phyloP scores from a whole-genome alignment of 2,113 vertebrate species.

The Salvelinus sp. region DNA sequence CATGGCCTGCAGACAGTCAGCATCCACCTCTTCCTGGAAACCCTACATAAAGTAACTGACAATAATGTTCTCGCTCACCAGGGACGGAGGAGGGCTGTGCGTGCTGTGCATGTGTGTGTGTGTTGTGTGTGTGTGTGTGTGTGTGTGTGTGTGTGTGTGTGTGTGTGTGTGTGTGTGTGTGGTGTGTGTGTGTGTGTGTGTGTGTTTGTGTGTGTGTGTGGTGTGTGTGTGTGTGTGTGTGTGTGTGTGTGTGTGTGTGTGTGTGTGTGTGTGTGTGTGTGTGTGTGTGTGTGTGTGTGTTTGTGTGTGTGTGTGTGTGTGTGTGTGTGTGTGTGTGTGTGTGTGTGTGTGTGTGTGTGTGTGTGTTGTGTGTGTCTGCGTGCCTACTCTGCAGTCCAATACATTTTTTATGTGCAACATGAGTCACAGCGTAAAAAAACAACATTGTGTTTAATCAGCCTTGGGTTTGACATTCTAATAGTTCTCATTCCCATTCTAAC shows the following conservation, averaged over 20 bases:
- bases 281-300: background rate
- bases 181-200: background rate
- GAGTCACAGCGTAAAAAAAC: no score
- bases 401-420: no score
- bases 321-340: background rate
- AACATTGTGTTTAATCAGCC: no score
- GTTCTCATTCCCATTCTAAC: no score
- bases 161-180: background rate
- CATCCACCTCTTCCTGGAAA: slow-evolving; percentile 17
- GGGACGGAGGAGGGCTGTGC: background rate
- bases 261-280: no score
- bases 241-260: background rate
- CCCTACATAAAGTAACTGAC: slow-evolving; percentile 4
- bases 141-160: background rate
- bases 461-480: no score
- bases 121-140: background rate
- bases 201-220: background rate
- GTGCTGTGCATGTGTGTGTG: background rate
- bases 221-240: no score
- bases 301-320: background rate
- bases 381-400: background rate
- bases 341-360: background rate
- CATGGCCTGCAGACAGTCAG: background rate
- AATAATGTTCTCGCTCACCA: slow-evolving; percentile 1
- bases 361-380: background rate